phyloP scores from a whole-genome alignment of 2,113 vertebrate species.

The Willisornis vidua region DNA sequence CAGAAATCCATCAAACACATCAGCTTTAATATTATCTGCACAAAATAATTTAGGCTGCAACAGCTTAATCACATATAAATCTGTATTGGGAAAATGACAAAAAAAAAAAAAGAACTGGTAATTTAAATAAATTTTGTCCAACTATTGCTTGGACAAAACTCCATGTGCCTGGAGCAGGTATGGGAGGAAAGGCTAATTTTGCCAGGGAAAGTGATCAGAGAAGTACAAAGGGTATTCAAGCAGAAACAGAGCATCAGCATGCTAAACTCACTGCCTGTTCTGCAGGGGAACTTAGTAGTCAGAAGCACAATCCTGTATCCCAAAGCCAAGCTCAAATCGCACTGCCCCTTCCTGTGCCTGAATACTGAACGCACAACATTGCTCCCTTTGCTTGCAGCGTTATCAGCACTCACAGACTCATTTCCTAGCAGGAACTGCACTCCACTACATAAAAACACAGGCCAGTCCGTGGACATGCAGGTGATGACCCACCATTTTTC shows the following conservation, averaged over 20 bases:
- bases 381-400: neutral
- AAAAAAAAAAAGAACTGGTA: neutral
- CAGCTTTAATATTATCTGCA: neutral
- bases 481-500: neutral
- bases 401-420: neutral
- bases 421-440: neutral
- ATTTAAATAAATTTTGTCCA: neutral
- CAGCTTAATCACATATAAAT: neutral
- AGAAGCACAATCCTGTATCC: neutral
- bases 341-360: neutral
- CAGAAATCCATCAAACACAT: slow-evolving; percentile 18
- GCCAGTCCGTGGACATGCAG: rapidly evolving
- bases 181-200: neutral
- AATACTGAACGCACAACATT: neutral
- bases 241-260: rapidly evolving
- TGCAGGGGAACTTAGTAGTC: neutral
- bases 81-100: neutral
- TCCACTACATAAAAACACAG: neutral
- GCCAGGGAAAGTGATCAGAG: neutral
- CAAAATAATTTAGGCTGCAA: neutral
- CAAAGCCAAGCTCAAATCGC: neutral
- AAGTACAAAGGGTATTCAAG: neutral
- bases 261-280: neutral
- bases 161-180: rapidly evolving
- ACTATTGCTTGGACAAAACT: neutral